Conservation (phyloP, 2,113 vertebrate species). For the Fregetta grallaria region DNA sequence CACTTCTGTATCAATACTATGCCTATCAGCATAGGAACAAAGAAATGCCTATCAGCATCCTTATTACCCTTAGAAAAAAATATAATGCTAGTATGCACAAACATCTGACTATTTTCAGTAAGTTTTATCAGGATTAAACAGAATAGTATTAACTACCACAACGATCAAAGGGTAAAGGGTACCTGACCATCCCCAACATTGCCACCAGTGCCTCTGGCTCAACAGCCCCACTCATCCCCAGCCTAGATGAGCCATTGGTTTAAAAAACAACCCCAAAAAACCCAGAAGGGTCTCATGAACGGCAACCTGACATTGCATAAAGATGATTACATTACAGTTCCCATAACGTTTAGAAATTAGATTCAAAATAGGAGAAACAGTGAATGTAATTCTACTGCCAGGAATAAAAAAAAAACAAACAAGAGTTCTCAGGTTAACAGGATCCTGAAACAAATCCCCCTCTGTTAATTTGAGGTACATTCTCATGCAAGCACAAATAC, state of each 20-base stretch:
- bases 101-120: neutral
- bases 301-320: neutral
- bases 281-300: neutral
- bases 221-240: neutral
- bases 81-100: neutral
- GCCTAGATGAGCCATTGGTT: neutral
- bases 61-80: neutral
- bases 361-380: neutral
- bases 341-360: neutral
- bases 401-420: neutral
- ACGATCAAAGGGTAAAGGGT: neutral
- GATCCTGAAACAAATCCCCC: neutral
- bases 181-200: neutral
- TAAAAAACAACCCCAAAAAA: neutral
- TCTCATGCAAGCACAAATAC: slow-evolving; percentile 1
- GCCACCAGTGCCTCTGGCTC: neutral
- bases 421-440: neutral
- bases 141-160: neutral
- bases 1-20: neutral
- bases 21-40: too few species aligned
- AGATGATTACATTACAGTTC: neutral
- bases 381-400: neutral
- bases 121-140: neutral
- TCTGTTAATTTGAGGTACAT: neutral
- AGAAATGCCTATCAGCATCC: neutral